phyloP scores from a whole-genome alignment of 2,888 invertebrate genomes.

The Pachycephus smyrnensis region DNA sequence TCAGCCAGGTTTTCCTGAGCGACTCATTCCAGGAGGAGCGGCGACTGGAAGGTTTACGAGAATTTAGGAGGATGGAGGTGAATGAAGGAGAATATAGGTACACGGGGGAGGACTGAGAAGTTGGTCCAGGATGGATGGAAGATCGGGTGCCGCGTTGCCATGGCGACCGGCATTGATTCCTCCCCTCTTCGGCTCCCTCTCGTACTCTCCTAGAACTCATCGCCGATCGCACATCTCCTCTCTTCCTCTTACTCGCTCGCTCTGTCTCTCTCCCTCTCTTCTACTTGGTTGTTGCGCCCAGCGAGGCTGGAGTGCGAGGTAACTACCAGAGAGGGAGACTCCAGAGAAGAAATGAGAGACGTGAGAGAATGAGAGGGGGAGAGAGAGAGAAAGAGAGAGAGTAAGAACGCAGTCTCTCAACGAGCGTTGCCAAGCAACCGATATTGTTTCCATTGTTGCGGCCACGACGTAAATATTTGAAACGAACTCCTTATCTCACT shows the following conservation, averaged over 20 bases:
- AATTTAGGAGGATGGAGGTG: constrained; percentile 27
- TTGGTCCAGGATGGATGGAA: constrained; percentile 50
- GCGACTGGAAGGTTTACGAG: constrained; percentile 28
- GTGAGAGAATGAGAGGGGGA: constrained; percentile 18
- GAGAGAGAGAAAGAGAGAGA: not conserved
- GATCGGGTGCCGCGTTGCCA: constrained; percentile 62
- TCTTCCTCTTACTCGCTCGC: constrained; percentile 30
- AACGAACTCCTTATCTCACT: constrained; percentile 21
- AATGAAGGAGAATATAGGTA: constrained; percentile 30
- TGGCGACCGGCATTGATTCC: constrained; percentile 66
- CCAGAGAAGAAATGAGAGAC: constrained; percentile 2
- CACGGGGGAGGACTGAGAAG: constrained; percentile 36
- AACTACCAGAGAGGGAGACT: not conserved
- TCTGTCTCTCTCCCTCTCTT: constrained; percentile 5
- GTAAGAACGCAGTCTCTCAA: constrained; percentile 23
- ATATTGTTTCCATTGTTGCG: constrained; percentile 43
- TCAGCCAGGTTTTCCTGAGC: not conserved
- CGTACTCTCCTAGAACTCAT: constrained; percentile 1
- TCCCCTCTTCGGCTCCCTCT: constrained; percentile 48
- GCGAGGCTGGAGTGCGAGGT: not conserved
- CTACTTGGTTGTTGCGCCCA: not conserved
- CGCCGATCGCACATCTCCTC: constrained; percentile 28
- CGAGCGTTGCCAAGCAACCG: constrained; percentile 42
- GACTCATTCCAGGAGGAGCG: not conserved
- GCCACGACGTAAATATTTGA: constrained; percentile 39